These are phyloP conservation scores for Epicampocera succincta DNA, from an alignment of 2,888 invertebrate genomes.

Conservation along the genomic window DNA sequence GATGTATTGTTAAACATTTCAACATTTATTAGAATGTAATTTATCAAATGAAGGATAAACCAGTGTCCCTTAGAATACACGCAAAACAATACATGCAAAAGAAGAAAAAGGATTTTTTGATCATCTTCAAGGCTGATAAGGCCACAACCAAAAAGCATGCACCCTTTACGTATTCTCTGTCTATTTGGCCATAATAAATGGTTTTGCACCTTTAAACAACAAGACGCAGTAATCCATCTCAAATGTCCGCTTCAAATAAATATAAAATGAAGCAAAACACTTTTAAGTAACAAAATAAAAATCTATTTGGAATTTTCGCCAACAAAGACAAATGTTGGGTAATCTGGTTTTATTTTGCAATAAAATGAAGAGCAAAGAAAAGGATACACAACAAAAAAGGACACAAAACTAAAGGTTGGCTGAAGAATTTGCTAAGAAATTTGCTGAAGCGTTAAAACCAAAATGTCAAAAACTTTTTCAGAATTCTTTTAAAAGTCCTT, in stretches of 20 bases:
- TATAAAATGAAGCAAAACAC: conserved; percentile 65
- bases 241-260: conserved; percentile 72
- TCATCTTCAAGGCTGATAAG: conserved; percentile 45
- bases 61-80: conserved; percentile 67
- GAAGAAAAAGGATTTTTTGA: neutral
- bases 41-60: conserved; percentile 68
- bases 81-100: neutral
- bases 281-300: conserved; percentile 4
- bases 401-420: conserved; percentile 22
- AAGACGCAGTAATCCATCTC: conserved; percentile 71
- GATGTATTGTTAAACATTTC: conserved; percentile 68
- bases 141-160: neutral
- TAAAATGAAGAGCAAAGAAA: conserved; percentile 23
- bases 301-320: conserved; percentile 37
- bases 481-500: conserved; percentile 43
- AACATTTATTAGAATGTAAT: conserved; percentile 70
- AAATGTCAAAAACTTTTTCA: conserved; percentile 65
- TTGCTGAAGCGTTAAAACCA: conserved; percentile 69
- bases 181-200: conserved; percentile 64
- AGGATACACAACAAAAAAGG: conserved; percentile 38
- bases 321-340: conserved; percentile 61
- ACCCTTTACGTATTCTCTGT: conserved; percentile 47
- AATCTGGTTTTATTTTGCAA: conserved; percentile 65
- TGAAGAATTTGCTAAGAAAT: conserved; percentile 47
- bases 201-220: conserved; percentile 64